phyloP scores from a whole-genome alignment of 2,888 invertebrate species.

The Tachina fera region DNA sequence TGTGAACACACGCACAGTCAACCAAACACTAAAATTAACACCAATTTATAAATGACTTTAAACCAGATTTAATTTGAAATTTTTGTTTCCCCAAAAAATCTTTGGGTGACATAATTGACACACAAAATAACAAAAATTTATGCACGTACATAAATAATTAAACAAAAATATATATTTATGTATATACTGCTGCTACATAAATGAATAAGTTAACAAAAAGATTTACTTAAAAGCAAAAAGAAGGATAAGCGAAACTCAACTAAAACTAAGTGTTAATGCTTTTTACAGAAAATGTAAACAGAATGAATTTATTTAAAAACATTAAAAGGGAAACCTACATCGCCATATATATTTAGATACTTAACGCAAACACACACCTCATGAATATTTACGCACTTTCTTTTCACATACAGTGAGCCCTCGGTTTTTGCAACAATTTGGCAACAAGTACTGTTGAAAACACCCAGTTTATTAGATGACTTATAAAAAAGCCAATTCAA shows the following conservation, averaged over 20 bases:
- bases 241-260: neutral
- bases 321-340: too few species aligned
- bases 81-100: neutral
- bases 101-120: slow-evolving; percentile 55
- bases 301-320: neutral
- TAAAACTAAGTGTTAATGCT: too few species aligned
- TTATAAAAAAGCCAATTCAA: too few species aligned
- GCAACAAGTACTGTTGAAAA: too few species aligned
- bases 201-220: slow-evolving; percentile 45
- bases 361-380: too few species aligned
- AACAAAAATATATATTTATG: neutral
- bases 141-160: too few species aligned
- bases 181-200: slow-evolving; percentile 29
- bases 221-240: slow-evolving; percentile 26
- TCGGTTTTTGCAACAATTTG: too few species aligned
- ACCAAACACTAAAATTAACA: neutral
- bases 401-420: too few species aligned
- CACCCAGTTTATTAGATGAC: too few species aligned
- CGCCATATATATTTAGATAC: too few species aligned
- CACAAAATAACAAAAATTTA: slow-evolving; percentile 17
- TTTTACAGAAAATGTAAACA: neutral
- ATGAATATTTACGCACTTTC: too few species aligned
- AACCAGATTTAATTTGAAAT: slow-evolving; percentile 41
- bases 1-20: neutral
- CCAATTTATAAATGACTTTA: slow-evolving; percentile 15